Evolutionary conservation across 2,888 invertebrate species (phyloP), one percentile per base, ranked within the genome.

Genomic region (Lasiommata megera): DNA sequence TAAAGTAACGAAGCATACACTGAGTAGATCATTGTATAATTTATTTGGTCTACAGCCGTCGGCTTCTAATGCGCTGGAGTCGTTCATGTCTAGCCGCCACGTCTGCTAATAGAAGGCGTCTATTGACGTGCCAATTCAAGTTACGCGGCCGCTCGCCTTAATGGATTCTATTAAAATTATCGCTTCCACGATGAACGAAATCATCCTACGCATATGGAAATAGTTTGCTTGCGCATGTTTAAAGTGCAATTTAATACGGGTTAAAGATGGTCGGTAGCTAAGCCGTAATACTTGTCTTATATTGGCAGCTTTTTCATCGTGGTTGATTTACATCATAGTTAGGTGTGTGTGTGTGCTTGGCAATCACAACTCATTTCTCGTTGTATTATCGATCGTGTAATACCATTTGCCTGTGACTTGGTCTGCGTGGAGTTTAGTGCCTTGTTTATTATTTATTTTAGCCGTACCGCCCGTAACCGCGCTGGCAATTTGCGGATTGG

Each of bases 101-200:
- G 60, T 57, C 57, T 56, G 48, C 40, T 56, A 60, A 57, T 60
- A 60, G 54, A 60, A 54, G 54, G 17, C 57, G 41, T 41, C 41
- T 57, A 60, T 57, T 57, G 54, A 44, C 53, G 44, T 54, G 34
- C 53, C 56, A 60, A 57, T 60, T 54, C 53, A 57, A 60, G 54
- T 60, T 60, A 60, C 53, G 54, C 57, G 52, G 38, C 14, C n/a
- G 23, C 46, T 40, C 38, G 56, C 52, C 41, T 52, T 60, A 60
- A 60, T 57, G 60, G 54, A 57, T 60, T 60, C 60, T 60, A 60
- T 60, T 60, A 61, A 61, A 61, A 57, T 58, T 58, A 61, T 61
- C 60, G 57, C 51, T 47, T 54, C 46, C 54, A 58, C 50, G 50
- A 57, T 54, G 50, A 54, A 46, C 14, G 18, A 46, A 46, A 28